Evolutionary conservation across 2,113 vertebrate species (phyloP), one percentile per base, ranked within the genome.

Genomic region (Perca schrenkii): DNA sequence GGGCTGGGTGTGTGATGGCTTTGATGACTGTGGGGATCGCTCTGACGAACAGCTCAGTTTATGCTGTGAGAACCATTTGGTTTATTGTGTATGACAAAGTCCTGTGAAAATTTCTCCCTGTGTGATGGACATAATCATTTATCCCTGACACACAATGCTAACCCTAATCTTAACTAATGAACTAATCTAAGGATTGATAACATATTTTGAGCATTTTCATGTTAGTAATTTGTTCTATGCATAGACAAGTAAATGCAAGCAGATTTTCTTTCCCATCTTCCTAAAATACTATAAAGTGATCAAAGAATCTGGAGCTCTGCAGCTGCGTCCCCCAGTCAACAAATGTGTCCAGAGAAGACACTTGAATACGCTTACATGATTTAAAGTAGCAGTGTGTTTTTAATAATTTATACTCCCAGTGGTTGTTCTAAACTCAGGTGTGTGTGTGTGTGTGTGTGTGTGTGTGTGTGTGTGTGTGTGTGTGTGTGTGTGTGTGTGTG

Each of bases 11-110:
- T 98, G 98, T 78, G 98, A 99, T 60, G 97, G 97, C 2, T 82
- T 93, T 1, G 81, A 98, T 7, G 97, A 98, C 94, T 99, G 98
- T 60, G 97, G 97, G 1, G 98, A 99, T 81, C 73, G 88, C 14
- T 98, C 97, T 0, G 98, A 99, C 40, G 97, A 99, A 91, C 95
- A 97, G 62, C 95, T 97, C 71, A 94, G 91, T 40, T 91, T 97
- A 61, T 99, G 98, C 95, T 82, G 98, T 99, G 95, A 97, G 97
- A 40, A 61, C 61, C 13, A 58, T 54, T 46, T 61, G 17, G 10
- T 65, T 36, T 68, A 16, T 63, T 8, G n/a, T 19, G 3, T 34
- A 14, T 21, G 4, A 0, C 4, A 47, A 22, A 40, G n/a, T 49
- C 17, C 12, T 11, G 65, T 68, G 10, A n/a, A 60, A 62, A 4